phyloP scores from a whole-genome alignment of 2,113 vertebrate species.

The Acanthisitta chloris region DNA sequence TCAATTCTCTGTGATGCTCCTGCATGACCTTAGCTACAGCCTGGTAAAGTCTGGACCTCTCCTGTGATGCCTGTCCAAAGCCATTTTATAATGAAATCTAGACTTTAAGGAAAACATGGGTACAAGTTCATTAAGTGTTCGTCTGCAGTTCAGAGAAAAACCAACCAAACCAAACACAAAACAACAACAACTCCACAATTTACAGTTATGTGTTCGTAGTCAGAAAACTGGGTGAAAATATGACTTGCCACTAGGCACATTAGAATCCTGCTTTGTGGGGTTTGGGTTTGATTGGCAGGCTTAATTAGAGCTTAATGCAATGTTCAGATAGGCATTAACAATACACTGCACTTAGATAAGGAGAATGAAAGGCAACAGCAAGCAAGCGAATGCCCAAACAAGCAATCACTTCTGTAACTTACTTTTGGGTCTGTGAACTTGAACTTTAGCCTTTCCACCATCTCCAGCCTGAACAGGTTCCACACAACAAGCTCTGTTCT shows the following conservation, averaged over 20 bases:
- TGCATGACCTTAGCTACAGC: not conserved
- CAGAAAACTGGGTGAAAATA: constrained; percentile 24
- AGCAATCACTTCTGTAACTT: constrained; percentile 66
- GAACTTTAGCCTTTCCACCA: constrained; percentile 86
- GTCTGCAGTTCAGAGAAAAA: constrained; percentile 32
- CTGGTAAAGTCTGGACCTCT: not conserved
- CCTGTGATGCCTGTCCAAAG: not conserved
- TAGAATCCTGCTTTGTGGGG: not conserved
- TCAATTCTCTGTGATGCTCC: not conserved
- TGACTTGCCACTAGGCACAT: constrained; percentile 18
- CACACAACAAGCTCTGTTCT: constrained; percentile 80
- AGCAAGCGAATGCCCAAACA: not conserved
- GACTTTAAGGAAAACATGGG: not conserved
- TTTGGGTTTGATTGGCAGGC: constrained; percentile 49
- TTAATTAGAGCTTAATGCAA: constrained; percentile 68
- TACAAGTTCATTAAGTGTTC: constrained; percentile 28
- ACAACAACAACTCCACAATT: not conserved
- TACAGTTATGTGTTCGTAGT: not conserved
- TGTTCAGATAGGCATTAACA: constrained; percentile 53
- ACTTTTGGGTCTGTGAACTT: constrained; percentile 87
- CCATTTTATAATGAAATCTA: not conserved
- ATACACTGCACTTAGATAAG: constrained; percentile 31
- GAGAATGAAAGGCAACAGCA: constrained; percentile 35
- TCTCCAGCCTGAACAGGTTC: constrained; percentile 80
- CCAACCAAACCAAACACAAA: not conserved